Evolutionary conservation across 2,113 vertebrate species (phyloP).

Genomic region (Pholis gunnellus): DNA sequence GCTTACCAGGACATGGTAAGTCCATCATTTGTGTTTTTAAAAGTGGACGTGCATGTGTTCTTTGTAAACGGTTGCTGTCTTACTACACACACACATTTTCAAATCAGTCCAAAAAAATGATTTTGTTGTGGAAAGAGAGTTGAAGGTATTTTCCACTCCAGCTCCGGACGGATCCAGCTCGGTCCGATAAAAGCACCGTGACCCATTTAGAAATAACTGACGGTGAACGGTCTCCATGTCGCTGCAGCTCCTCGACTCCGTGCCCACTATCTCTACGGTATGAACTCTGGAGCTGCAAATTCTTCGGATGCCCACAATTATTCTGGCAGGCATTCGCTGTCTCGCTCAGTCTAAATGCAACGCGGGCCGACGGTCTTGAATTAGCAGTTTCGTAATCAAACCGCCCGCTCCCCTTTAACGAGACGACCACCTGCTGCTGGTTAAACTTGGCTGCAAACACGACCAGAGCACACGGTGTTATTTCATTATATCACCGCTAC

Average conservation of each 20-base stretch:
- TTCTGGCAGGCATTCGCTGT: constrained; percentile 33
- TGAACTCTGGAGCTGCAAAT: constrained; percentile 42
- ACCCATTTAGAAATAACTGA: constrained; percentile 58
- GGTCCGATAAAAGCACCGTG: constrained; percentile 42
- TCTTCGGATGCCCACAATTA: constrained; percentile 34
- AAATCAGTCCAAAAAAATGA: constrained; percentile 37
- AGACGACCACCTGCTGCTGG: constrained; percentile 49
- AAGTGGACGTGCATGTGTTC: neutral
- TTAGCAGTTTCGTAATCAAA: constrained; percentile 34
- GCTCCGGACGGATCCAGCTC: constrained; percentile 31
- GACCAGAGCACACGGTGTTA: constrained; percentile 7
- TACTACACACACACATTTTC: neutral
- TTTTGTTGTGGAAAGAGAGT: constrained; percentile 39
- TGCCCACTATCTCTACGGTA: neutral
- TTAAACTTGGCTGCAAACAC: constrained; percentile 33
- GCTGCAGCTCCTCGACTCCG: constrained; percentile 8
- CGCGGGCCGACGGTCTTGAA: constrained; percentile 21
- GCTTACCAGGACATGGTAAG: constrained; percentile 49
- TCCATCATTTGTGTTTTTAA: constrained; percentile 54
- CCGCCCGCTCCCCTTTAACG: constrained; percentile 2
- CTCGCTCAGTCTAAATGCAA: constrained; percentile 5
- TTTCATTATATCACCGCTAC: too few species aligned
- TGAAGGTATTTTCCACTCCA: constrained; percentile 68
- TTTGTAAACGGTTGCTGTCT: constrained; percentile 27
- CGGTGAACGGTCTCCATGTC: constrained; percentile 14